A percentile compares a stretch with the other conserved stretches of the same genome.
Evolutionary conservation across 1,140 invertebrate genomes (phyloP).

Genomic region (Saccostrea echinata): DNA sequence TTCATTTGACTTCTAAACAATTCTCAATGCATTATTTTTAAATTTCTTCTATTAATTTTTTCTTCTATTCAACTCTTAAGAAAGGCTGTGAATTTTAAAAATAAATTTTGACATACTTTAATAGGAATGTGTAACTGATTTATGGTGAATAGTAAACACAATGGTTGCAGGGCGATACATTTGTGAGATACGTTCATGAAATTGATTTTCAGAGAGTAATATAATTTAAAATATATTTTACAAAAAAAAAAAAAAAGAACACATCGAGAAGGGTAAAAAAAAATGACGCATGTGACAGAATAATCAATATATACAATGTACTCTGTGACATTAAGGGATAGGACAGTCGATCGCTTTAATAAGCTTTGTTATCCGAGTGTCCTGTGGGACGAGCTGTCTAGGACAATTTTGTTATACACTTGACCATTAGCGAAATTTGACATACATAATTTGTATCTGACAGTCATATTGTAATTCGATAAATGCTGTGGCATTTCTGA

Average conservation of each 20-base stretch:
- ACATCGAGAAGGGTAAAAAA: background rate
- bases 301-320: background rate
- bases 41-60: background rate
- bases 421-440: conserved; percentile 25
- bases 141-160: too few species aligned
- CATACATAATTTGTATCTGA: conserved; percentile 25
- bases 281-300: background rate
- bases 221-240: background rate
- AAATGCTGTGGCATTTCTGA: conserved; percentile 1
- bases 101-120: too few species aligned
- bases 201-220: background rate
- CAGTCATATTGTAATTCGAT: conserved; percentile 35
- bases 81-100: too few species aligned
- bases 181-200: background rate
- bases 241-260: background rate
- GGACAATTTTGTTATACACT: conserved; percentile 28
- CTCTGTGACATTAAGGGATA: background rate
- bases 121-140: too few species aligned
- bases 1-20: background rate
- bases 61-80: too few species aligned
- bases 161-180: too few species aligned
- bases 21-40: background rate
- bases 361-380: conserved; percentile 7
- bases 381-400: conserved; percentile 14
- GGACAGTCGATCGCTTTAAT: conserved; percentile 4